Evolutionary conservation across 2,888 invertebrate genomes (phyloP).

Genomic region (Vandiemenella viatica): DNA sequence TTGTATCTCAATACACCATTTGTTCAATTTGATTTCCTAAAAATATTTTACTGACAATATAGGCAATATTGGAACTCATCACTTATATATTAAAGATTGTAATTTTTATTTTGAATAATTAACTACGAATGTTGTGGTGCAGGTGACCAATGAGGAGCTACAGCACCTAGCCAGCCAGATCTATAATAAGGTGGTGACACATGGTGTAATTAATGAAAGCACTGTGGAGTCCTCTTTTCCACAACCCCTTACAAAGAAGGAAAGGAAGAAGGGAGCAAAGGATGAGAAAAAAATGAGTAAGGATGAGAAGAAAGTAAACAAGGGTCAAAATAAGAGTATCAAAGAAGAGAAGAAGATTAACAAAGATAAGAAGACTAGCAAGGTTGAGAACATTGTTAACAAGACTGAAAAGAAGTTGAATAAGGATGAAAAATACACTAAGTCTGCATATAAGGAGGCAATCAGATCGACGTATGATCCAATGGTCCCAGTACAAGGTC

Average conservation of each 20-base stretch:
- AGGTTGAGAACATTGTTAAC: not conserved
- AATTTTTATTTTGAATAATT: too few species aligned
- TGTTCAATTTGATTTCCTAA: too few species aligned
- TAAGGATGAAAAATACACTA: too few species aligned
- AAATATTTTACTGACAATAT: too few species aligned
- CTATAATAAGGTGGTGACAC: conserved; percentile 23
- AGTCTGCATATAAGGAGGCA: conserved; percentile 42
- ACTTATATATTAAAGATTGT: too few species aligned
- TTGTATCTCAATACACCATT: too few species aligned
- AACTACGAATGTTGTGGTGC: too few species aligned
- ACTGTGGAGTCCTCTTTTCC: not conserved
- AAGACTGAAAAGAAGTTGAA: not conserved
- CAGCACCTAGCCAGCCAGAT: conserved; percentile 24
- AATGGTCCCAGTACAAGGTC: conserved; percentile 63
- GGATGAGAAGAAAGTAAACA: not conserved
- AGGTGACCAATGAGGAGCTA: conserved; percentile 20
- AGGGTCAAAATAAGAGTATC: not conserved
- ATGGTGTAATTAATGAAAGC: conserved; percentile 19
- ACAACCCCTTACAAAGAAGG: not conserved
- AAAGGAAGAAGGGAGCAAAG: not conserved
- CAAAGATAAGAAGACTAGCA: not conserved
- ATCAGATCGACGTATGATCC: conserved; percentile 52
- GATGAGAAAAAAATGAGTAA: not conserved
- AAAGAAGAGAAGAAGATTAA: not conserved
- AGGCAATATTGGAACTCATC: too few species aligned